Percentiles rank a stretch among this genome's conserved stretches.
phyloP scores from a whole-genome alignment of 1,140 invertebrate species.

The Pogonognathellus flavescens region DNA sequence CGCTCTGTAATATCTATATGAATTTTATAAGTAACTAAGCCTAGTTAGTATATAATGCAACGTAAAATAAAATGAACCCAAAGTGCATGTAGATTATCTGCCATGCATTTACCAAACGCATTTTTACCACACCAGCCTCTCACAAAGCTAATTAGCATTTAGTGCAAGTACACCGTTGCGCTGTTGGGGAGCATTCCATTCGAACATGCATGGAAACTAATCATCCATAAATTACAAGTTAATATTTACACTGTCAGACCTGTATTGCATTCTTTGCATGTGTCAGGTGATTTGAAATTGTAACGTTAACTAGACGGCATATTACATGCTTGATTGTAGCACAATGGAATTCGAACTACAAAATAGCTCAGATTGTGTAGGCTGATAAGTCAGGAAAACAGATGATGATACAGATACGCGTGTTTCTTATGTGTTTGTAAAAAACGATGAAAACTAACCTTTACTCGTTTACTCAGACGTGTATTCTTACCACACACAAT shows the following conservation, averaged over 20 bases:
- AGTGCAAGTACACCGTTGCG: neutral
- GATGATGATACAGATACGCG: too few relatives aligned
- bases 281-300: neutral
- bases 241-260: neutral
- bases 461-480: too few relatives aligned
- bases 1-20: too few relatives aligned
- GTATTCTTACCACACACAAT: too few relatives aligned
- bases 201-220: constrained; percentile 8
- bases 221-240: constrained; percentile 17
- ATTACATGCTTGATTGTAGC: neutral
- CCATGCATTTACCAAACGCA: neutral
- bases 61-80: too few relatives aligned
- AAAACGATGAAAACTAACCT: too few relatives aligned
- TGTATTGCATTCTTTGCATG: neutral
- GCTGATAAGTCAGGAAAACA: too few relatives aligned
- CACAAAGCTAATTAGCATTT: constrained; percentile 25
- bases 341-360: too few relatives aligned
- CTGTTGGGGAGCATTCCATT: constrained; percentile 9
- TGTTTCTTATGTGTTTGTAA: too few relatives aligned
- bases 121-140: neutral
- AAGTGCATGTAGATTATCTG: neutral
- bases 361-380: too few relatives aligned
- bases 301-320: neutral
- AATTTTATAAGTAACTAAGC: too few relatives aligned
- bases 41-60: too few relatives aligned